Conservation (phyloP, 2,113 vertebrate species). For the Mesocricetus auratus region DNA sequence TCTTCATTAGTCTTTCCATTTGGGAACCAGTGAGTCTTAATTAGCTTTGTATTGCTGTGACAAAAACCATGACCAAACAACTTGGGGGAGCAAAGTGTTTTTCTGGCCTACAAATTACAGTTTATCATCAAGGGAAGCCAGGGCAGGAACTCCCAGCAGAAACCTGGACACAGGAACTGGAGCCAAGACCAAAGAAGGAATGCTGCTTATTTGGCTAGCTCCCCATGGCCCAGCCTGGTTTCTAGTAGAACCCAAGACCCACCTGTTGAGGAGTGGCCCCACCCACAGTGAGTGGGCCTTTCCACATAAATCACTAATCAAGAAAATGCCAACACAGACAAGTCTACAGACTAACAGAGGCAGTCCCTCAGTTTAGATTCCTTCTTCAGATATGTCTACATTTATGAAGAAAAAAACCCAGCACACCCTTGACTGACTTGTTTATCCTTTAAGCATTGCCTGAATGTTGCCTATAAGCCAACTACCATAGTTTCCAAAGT, state of each 20-base stretch:
- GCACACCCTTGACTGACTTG: neutral
- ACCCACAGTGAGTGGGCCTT: neutral
- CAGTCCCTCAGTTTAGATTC: neutral
- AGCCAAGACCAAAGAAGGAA: neutral
- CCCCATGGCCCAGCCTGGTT: too few relatives aligned
- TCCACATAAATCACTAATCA: neutral
- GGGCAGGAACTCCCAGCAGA: neutral
- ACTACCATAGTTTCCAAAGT: neutral
- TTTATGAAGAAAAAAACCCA: neutral
- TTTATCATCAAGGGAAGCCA: neutral
- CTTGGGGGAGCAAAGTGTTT: neutral
- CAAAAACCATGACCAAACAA: neutral
- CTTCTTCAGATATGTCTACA: neutral
- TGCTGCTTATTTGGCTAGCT: neutral
- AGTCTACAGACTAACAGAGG: too few relatives aligned
- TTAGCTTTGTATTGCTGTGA: neutral
- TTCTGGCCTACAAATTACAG: neutral
- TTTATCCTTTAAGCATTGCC: conserved; percentile 13
- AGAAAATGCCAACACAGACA: neutral
- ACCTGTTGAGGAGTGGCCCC: neutral
- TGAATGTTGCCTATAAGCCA: conserved; percentile 30
- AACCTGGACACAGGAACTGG: neutral
- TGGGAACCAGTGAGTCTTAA: neutral
- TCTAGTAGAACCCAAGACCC: neutral
- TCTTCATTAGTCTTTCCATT: conserved; percentile 19